Percentiles rank a stretch among this genome's conserved stretches.
These are phyloP conservation scores for Muscina levida DNA, from an alignment of 2,888 invertebrate genomes.

Conservation along the genomic window DNA sequence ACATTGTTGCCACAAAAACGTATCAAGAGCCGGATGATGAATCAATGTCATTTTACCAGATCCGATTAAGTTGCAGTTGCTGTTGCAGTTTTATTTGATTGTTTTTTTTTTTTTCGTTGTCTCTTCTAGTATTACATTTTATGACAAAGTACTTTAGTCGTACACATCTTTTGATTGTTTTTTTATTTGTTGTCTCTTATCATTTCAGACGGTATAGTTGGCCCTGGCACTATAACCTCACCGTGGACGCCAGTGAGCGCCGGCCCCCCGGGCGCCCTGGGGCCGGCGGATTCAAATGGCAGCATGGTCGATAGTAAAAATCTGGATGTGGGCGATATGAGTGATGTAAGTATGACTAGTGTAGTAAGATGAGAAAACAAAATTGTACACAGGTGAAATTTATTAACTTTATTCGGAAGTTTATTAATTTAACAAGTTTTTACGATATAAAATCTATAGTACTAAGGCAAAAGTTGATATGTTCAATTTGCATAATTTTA, in stretches of 20 bases:
- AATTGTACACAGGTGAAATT: no score
- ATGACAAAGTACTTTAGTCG: not conserved
- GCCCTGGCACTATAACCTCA: slow-evolving; percentile 97
- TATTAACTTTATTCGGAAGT: no score
- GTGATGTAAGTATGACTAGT: slow-evolving; percentile 85
- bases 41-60: slow-evolving; percentile 13
- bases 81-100: not conserved
- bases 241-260: slow-evolving; percentile 95
- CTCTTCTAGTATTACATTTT: not conserved
- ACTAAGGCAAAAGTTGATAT: no score
- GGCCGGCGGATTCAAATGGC: slow-evolving; percentile 93
- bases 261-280: slow-evolving; percentile 83
- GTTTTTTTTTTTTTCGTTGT: not conserved
- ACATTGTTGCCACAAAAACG: slow-evolving; percentile 11
- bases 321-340: slow-evolving; percentile 95
- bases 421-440: no score
- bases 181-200: no score
- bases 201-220: slow-evolving; percentile 85
- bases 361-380: no score
- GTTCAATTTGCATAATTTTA: no score
- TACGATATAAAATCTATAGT: no score
- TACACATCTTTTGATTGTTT: slow-evolving; percentile 42
- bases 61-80: slow-evolving; percentile 8
- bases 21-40: not conserved
- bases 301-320: slow-evolving; percentile 95